Evolutionary conservation across 2,797 vertebrate species (phyloP).

Genomic region (Scarus forsteni): DNA sequence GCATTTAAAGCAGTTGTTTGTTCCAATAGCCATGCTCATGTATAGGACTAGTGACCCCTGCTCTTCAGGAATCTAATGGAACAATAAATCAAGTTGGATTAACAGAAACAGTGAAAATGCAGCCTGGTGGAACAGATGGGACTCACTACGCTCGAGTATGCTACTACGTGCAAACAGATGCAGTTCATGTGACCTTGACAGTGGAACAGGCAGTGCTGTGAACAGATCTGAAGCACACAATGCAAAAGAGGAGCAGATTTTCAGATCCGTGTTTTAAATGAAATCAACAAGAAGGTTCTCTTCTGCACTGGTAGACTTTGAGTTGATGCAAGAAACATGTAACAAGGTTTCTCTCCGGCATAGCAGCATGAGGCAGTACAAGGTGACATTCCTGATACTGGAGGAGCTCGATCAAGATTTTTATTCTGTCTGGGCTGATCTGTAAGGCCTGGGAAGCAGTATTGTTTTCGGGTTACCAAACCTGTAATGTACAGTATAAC

Average conservation of each 20-base stretch:
- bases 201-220: conserved; percentile 42
- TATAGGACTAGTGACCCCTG: conserved; percentile 29
- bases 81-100: conserved; percentile 70
- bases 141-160: conserved; percentile 34
- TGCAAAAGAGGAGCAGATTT: background rate
- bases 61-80: conserved; percentile 65
- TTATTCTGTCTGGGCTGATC: background rate
- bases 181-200: conserved; percentile 71
- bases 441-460: too few relatives aligned
- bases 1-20: background rate
- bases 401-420: background rate
- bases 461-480: too few relatives aligned
- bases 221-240: conserved; percentile 19
- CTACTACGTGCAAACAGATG: conserved; percentile 12
- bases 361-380: background rate
- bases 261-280: background rate
- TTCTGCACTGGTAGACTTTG: background rate
- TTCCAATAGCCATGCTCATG: conserved; percentile 10
- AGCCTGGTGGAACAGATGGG: conserved; percentile 74
- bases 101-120: conserved; percentile 69
- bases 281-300: background rate
- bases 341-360: background rate
- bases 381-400: background rate
- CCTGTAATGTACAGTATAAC: too few relatives aligned
- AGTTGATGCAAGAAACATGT: background rate